Conservation (phyloP, 2,888 invertebrate species). For the Lasioglossum oenotherae region DNA sequence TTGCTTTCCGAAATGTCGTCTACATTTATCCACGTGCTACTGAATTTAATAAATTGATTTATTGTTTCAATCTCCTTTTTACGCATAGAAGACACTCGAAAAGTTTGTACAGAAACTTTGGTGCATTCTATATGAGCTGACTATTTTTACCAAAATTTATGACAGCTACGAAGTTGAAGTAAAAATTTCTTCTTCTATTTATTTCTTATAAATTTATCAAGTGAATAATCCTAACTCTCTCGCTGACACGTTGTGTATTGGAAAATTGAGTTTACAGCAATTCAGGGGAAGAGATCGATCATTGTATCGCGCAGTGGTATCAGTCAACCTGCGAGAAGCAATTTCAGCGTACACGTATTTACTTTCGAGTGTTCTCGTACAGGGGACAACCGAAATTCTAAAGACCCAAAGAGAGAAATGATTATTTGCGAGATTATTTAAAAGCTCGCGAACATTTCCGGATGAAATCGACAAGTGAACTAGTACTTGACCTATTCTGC, state of each 20-base stretch:
- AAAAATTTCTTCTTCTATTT: background rate
- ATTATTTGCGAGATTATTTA: background rate
- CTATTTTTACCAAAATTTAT: background rate
- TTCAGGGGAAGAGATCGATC: slow-evolving; percentile 1
- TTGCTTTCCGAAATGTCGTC: background rate
- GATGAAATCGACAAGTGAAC: background rate
- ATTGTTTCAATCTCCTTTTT: background rate
- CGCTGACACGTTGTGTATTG: background rate
- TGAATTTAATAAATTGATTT: background rate
- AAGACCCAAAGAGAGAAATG: background rate
- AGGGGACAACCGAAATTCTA: background rate
- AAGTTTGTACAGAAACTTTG: background rate
- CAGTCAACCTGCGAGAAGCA: background rate
- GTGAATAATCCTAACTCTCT: background rate
- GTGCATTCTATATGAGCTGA: background rate
- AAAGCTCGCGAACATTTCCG: background rate
- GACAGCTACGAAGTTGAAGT: background rate
- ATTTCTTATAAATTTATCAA: background rate
- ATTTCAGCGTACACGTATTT: background rate
- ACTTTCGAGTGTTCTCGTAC: background rate
- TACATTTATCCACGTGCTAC: background rate
- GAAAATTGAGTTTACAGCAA: background rate
- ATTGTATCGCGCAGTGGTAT: background rate
- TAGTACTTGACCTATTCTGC: background rate
- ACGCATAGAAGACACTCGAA: background rate